phyloP scores from a whole-genome alignment of 1,140 invertebrate genomes.

The Lutraria rhynchaena region DNA sequence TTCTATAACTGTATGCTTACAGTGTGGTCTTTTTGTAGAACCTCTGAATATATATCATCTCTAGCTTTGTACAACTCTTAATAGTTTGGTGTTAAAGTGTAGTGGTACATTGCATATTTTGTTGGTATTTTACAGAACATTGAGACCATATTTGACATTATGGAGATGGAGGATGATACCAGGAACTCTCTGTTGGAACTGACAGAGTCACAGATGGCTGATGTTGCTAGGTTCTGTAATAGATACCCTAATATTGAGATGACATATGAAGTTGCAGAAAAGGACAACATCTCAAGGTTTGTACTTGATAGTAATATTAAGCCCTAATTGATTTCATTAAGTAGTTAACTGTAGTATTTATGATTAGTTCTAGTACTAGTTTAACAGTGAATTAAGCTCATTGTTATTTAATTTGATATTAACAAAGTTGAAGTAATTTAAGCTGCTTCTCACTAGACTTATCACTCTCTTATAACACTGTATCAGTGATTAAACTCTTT shows the following conservation, averaged over 20 bases:
- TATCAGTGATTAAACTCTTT: too few relatives aligned
- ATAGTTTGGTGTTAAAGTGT: too few relatives aligned
- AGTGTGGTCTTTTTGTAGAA: too few relatives aligned
- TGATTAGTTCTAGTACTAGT: too few relatives aligned
- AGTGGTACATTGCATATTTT: background rate
- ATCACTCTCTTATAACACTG: too few relatives aligned
- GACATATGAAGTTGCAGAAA: constrained; percentile 93
- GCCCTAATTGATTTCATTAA: too few relatives aligned
- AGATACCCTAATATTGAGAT: constrained; percentile 99
- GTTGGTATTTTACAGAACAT: constrained; percentile 33
- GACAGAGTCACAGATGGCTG: constrained; percentile 94
- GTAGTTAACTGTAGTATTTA: too few relatives aligned
- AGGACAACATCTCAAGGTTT: constrained; percentile 86
- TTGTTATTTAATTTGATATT: background rate
- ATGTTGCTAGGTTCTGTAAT: constrained; percentile 99
- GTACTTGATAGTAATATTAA: constrained; percentile 3
- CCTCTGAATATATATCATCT: too few relatives aligned
- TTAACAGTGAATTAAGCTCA: background rate
- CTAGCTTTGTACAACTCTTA: too few relatives aligned
- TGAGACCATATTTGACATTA: constrained; percentile 94
- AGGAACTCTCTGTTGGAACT: constrained; percentile 93
- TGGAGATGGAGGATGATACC: constrained; percentile 98
- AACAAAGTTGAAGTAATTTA: too few relatives aligned
- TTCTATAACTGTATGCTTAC: too few relatives aligned
- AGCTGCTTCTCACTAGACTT: too few relatives aligned